phyloP scores from a whole-genome alignment of 1,140 invertebrate genomes.

The Hypsibius dujardini region DNA sequence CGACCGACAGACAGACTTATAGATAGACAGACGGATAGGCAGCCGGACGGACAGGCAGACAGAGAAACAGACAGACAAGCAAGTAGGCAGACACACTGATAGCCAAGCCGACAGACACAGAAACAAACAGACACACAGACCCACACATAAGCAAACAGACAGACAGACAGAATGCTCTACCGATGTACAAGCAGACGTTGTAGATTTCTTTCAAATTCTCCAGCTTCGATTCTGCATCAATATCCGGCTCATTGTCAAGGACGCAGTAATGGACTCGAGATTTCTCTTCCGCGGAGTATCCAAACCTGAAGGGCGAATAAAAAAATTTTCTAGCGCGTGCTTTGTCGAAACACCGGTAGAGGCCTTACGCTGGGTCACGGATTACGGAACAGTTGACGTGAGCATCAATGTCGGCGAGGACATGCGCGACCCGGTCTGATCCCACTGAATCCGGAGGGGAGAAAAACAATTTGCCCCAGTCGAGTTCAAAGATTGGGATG shows the following conservation, averaged over 20 bases:
- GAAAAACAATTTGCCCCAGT: background rate
- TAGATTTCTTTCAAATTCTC: background rate
- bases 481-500: background rate
- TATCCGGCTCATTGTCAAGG: background rate
- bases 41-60: background rate
- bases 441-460: background rate
- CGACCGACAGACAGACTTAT: too few species aligned
- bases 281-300: background rate
- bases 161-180: too few species aligned
- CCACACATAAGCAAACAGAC: too few species aligned
- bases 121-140: too few species aligned
- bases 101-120: too few species aligned
- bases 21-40: background rate
- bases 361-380: background rate
- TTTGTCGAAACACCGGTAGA: background rate
- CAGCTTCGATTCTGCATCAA: background rate
- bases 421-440: background rate
- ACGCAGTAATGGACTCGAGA: background rate
- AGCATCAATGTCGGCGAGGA: background rate
- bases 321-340: background rate
- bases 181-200: background rate
- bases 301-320: background rate
- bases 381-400: constrained; percentile 5
- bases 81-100: background rate
- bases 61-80: background rate